Base-by-base conservation (phyloP, 2,113 vertebrate species). In the Lamprologus sp. region DNA sequence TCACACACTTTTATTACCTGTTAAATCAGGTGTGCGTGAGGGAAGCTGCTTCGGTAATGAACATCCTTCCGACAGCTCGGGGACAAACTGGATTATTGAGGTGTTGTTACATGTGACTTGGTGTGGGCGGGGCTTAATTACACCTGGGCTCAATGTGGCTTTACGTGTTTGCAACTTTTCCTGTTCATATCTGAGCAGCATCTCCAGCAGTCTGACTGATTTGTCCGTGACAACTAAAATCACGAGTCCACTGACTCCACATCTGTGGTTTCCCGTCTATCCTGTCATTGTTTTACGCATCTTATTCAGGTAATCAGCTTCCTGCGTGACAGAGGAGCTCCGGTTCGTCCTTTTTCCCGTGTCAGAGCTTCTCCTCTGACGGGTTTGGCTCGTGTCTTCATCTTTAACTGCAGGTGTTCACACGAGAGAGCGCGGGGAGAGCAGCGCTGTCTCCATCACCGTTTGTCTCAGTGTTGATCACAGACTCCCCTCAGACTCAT, bases 281-380 rank as follows among this genome's bases (percentile, higher is more conserved):
- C 13, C 21, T 28, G 37, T 28, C 40, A 28, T 28, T 7, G 23
- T 49, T 47, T 5, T 47, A 45, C 68, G 23, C 21, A 28, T 75
- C 26, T 47, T 49, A 19, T 19, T 75, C 40, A 12, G 42, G 15
- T 28, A 26, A 19, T 17, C 23, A 7, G 40, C 42, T 77, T 19
- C 4, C 1, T 7, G 23, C 14, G 2, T 11, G 0, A 31, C 70
- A 77, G 70, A 49, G 23, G 9, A 45, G 42, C 70, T 77, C 70
- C 9, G 2, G 6, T 19, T 75, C 9, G 4, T 7, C 8, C 4
- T 23, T 26, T 45, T 37, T 0, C 0, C n/a, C 3, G 9, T 49
- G 68, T 75, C 68, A 75, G 23, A 75, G 70, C 4, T 75, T 12
- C 70, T 45, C 42, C 70, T 75, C 23, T 3, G 70, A 77, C 26